Percentiles rank a stretch among this genome's conserved stretches.
phyloP scores from a whole-genome alignment of 2,797 vertebrate species.

The Manis javanica region DNA sequence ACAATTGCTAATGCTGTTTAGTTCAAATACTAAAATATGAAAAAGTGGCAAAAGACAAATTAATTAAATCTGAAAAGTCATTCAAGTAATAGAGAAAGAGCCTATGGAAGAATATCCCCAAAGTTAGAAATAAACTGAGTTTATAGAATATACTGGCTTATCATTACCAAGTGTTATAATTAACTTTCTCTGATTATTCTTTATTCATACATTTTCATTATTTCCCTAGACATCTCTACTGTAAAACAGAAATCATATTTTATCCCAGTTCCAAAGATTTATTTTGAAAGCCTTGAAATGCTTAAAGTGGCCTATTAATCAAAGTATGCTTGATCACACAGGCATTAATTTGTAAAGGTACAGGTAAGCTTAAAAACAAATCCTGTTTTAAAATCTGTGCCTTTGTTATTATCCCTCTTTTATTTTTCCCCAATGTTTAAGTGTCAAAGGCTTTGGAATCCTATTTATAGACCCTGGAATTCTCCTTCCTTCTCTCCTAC shows the following conservation, averaged over 20 bases:
- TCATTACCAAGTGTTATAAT: not conserved
- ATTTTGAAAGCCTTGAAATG: not conserved
- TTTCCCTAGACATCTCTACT: not conserved
- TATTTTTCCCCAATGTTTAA: not conserved
- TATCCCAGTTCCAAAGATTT: not conserved
- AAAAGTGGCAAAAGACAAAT: not conserved
- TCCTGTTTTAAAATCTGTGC: not conserved
- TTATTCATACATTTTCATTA: not conserved
- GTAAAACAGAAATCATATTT: not conserved
- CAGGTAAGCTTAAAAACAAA: not conserved
- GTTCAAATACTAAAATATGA: not conserved
- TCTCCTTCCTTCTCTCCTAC: not conserved
- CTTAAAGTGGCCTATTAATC: not conserved
- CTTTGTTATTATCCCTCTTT: not conserved
- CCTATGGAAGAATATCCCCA: not conserved
- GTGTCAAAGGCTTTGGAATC: not conserved
- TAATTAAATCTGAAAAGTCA: not conserved
- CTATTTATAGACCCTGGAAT: not conserved
- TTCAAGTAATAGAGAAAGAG: not conserved
- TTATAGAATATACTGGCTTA: not conserved
- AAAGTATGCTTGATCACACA: not conserved
- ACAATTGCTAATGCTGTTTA: not conserved
- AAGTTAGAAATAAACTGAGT: slow-evolving; percentile 18
- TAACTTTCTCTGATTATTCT: not conserved
- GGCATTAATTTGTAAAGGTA: not conserved